A percentile compares a stretch with the other conserved stretches of the same genome.
phyloP scores from a whole-genome alignment of 1,140 invertebrate genomes.

The Drosophila guanche region DNA sequence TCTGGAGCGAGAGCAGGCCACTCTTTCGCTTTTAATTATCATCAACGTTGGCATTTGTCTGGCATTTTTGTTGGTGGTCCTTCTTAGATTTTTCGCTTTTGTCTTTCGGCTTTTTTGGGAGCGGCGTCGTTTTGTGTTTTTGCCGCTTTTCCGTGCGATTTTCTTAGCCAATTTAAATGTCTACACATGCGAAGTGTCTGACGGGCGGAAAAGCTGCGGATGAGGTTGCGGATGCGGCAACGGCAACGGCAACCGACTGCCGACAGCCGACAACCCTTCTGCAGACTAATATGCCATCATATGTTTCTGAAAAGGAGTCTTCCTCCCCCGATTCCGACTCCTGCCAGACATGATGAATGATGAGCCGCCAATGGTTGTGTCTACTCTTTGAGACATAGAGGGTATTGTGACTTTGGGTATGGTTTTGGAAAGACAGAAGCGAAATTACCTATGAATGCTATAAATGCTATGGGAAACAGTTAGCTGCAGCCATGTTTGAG shows the following conservation, averaged over 20 bases:
- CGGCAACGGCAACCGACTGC: neutral
- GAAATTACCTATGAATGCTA: too few relatives aligned
- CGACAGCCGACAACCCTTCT: constrained; percentile 24
- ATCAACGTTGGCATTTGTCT: constrained; percentile 65
- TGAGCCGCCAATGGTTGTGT: constrained; percentile 59
- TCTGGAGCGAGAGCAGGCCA: neutral
- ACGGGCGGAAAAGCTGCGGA: too few relatives aligned
- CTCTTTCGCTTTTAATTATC: constrained; percentile 70
- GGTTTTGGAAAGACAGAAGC: too few relatives aligned
- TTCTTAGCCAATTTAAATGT: constrained; percentile 63
- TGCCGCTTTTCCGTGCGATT: neutral
- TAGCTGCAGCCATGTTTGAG: too few relatives aligned
- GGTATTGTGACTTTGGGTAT: too few relatives aligned
- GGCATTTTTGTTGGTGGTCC: constrained; percentile 29
- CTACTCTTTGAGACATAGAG: too few relatives aligned
- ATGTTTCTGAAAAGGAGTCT: constrained; percentile 41
- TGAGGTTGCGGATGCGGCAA: too few relatives aligned
- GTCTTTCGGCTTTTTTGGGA: constrained; percentile 4
- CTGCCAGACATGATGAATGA: constrained; percentile 63
- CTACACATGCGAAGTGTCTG: neutral
- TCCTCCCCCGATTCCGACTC: neutral
- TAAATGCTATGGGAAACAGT: too few relatives aligned
- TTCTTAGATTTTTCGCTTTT: constrained; percentile 32
- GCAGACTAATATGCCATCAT: constrained; percentile 71
- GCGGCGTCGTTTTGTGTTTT: too few relatives aligned